Evolutionary conservation across 2,888 invertebrate genomes (phyloP).

Genomic region (Incurvaria masculella): DNA sequence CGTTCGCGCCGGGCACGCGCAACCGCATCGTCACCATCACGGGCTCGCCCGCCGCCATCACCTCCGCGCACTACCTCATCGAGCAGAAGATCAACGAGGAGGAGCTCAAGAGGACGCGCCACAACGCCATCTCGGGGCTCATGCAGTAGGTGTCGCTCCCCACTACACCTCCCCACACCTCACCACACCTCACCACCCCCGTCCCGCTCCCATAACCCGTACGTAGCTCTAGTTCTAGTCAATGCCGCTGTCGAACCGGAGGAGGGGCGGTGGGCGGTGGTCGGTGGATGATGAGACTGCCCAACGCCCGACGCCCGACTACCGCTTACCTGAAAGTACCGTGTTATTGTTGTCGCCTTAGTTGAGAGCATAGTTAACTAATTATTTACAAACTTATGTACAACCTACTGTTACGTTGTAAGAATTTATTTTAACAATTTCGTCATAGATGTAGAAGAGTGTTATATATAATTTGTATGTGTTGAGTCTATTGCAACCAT

Average conservation of each 20-base stretch:
- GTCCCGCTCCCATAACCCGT: not conserved
- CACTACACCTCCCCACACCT: not conserved
- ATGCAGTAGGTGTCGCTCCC: conserved; percentile 60
- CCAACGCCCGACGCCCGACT: too few species aligned
- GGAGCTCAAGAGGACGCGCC: conserved; percentile 91
- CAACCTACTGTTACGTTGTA: not conserved
- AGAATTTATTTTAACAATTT: not conserved
- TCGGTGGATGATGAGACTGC: not conserved
- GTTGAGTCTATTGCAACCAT: not conserved
- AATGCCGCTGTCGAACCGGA: not conserved
- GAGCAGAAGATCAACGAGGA: conserved; percentile 96
- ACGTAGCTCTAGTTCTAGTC: conserved; percentile 1
- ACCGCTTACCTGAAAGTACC: not conserved
- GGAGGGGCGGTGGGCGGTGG: not conserved
- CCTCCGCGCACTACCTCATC: conserved; percentile 91
- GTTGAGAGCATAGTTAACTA: conserved; percentile 28
- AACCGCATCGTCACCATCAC: conserved; percentile 97
- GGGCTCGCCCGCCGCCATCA: conserved; percentile 84
- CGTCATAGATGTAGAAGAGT: not conserved
- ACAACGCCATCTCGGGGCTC: conserved; percentile 73
- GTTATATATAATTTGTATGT: not conserved
- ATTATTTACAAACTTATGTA: conserved; percentile 24
- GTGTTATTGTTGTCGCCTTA: not conserved
- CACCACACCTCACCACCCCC: not conserved
- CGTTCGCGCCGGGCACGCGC: conserved; percentile 94